A percentile compares a stretch with the other conserved stretches of the same genome.
These are phyloP conservation scores for Harlomillsia oculata DNA, from an alignment of 1,140 invertebrate genomes.

Conservation along the genomic window DNA sequence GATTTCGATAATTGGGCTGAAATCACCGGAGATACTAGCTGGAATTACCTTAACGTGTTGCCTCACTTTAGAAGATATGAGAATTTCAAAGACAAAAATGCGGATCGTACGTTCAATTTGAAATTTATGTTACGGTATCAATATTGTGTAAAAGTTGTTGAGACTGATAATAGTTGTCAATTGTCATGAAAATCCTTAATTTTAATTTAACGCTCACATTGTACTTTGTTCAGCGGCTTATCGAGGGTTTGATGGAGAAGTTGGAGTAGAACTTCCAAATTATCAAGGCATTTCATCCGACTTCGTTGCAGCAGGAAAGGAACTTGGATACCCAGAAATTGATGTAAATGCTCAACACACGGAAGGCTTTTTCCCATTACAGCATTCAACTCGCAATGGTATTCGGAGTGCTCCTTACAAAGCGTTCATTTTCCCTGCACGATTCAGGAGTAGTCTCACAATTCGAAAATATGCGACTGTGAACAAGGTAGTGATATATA, in stretches of 20 bases:
- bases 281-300: background rate
- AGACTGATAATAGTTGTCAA: too few species aligned
- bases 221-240: too few species aligned
- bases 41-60: conserved; percentile 78
- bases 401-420: background rate
- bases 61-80: conserved; percentile 53
- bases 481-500: background rate
- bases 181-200: too few species aligned
- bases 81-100: too few species aligned
- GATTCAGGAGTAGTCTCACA: background rate
- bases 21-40: conserved; percentile 65
- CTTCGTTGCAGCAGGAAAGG: background rate
- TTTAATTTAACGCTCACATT: too few species aligned
- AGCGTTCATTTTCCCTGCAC: background rate
- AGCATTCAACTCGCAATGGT: background rate
- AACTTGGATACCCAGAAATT: conserved; percentile 12
- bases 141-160: too few species aligned
- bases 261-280: background rate
- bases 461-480: conserved; percentile 8
- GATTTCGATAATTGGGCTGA: conserved; percentile 88
- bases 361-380: conserved; percentile 8
- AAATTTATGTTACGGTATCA: too few species aligned
- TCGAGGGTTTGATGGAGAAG: too few species aligned
- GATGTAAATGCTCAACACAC: conserved; percentile 2
- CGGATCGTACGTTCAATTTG: too few species aligned